Conservation (phyloP, 1,140 invertebrate species). For the Solen grandis region DNA sequence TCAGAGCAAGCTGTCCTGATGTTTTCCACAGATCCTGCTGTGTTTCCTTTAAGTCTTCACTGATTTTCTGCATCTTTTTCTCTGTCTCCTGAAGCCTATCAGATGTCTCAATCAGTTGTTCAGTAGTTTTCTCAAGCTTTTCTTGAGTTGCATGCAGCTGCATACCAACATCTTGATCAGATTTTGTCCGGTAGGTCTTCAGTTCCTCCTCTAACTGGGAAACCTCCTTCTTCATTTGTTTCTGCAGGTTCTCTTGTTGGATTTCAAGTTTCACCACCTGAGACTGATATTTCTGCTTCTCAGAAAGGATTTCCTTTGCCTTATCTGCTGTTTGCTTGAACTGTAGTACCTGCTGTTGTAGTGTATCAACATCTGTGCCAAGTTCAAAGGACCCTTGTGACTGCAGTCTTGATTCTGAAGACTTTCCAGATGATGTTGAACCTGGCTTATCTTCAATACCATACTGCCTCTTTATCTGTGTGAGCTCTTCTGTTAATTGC, state of each 20-base stretch:
- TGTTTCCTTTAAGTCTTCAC: slow-evolving; percentile 17
- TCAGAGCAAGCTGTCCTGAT: slow-evolving; percentile 40
- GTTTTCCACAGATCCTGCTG: slow-evolving; percentile 51
- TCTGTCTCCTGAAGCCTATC: slow-evolving; percentile 44
- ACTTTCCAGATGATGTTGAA: slow-evolving; percentile 13
- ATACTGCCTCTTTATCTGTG: slow-evolving; percentile 41
- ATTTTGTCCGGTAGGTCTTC: slow-evolving; percentile 20
- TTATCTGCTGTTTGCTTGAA: slow-evolving; percentile 40
- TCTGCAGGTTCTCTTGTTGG: slow-evolving; percentile 45
- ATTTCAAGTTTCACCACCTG: slow-evolving; percentile 51
- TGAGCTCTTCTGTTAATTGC: slow-evolving; percentile 38
- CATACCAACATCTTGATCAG: slow-evolving; percentile 38
- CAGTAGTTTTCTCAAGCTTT: slow-evolving; percentile 55
- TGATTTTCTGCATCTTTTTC: slow-evolving; percentile 15
- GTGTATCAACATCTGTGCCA: slow-evolving; percentile 39
- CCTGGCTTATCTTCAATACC: slow-evolving; percentile 37
- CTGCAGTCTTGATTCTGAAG: slow-evolving; percentile 13
- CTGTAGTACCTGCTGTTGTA: slow-evolving; percentile 42
- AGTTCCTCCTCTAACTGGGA: slow-evolving; percentile 49
- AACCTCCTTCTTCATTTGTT: slow-evolving; percentile 48
- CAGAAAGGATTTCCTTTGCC: slow-evolving; percentile 36
- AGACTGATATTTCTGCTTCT: slow-evolving; percentile 53
- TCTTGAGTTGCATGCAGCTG: slow-evolving; percentile 58
- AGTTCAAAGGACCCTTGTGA: slow-evolving; percentile 51
- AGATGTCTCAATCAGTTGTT: slow-evolving; percentile 43